Evolutionary conservation across 1,140 invertebrate species (phyloP), one percentile per base, ranked within the genome.

Genomic region (Ceratina australensis): DNA sequence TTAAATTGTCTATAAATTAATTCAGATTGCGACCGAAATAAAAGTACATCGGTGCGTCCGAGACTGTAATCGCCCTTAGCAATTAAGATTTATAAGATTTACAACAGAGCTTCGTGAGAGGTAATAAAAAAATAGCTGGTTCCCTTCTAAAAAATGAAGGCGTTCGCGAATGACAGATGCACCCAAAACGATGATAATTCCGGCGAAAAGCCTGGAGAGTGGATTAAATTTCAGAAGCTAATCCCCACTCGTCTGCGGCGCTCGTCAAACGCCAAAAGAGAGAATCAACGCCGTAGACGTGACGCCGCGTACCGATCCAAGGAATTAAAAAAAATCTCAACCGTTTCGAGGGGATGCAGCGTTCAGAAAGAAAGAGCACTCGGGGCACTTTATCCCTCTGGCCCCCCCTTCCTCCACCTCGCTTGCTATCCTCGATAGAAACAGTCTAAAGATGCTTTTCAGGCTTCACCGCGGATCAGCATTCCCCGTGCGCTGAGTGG

Each of bases 141-240:
- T 52, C 2, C 18, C 26, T 16, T 26, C 28, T 61, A 16, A 56
- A 42, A 20, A 26, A 26, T 20, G 13, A 52, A 24, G 24, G 7
- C 42, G 20, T 18, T 61, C 20, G 15, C 50, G 18, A 54, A 47
- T 22, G 57, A 61, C 67, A 54, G 67, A 54, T 52, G 74, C 28
- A 16, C 0, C 28, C 16, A 50, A 52, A 77, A 71, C 47, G 49
- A 18, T 22, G 18, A 20, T 75, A 59, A 71, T 54, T 57, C 49
- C 28, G 49, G 1, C 57, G 18, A 54, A 61, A 68, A 71, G 47
- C 22, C 57, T 60, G 3, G 26, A 77, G 74, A 69, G 67, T 77
- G 66, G 74, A 77, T 77, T 77, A 69, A 77, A 71, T 77, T 77
- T 54, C 66, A 71, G 59, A 42, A 71, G 67, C 20, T 77, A 71